Percentiles rank a stretch among this genome's conserved stretches.
Evolutionary conservation across 2,113 vertebrate genomes (phyloP).

Genomic region (Micronycteris hirsuta): DNA sequence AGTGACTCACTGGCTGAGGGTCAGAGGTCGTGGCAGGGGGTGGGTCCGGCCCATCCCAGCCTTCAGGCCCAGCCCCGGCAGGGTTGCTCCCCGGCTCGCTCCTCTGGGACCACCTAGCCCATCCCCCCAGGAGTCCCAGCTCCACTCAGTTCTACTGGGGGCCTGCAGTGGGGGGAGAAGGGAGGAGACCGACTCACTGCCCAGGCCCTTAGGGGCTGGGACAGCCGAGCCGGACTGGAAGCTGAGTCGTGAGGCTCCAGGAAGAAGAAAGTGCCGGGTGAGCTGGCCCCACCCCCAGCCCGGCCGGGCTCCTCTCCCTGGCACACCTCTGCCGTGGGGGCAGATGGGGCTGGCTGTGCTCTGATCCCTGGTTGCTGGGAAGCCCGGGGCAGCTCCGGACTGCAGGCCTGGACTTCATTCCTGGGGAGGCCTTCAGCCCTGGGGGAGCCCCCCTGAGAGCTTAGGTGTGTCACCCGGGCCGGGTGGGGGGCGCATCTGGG

Average conservation of each 20-base stretch:
- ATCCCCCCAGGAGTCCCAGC: background rate
- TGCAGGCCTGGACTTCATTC: background rate
- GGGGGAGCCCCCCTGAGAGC: background rate
- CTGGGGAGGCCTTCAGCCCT: background rate
- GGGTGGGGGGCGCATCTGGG: background rate
- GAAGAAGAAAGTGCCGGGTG: background rate
- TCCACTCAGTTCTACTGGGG: background rate
- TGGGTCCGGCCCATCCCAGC: conserved; percentile 33
- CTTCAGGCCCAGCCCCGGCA: background rate
- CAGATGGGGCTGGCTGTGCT: background rate
- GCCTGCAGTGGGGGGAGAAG: background rate
- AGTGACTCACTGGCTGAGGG: conserved; percentile 29
- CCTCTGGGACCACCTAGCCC: background rate
- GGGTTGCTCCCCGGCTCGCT: background rate
- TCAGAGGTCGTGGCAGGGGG: conserved; percentile 21
- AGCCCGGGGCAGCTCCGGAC: background rate
- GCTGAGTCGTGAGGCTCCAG: background rate
- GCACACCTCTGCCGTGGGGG: background rate
- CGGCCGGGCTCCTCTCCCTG: accelerated
- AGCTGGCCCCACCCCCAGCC: background rate
- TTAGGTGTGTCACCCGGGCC: background rate
- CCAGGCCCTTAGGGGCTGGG: background rate
- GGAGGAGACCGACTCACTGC: background rate
- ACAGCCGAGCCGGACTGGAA: background rate
- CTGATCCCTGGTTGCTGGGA: background rate